Evolutionary conservation across 2,797 vertebrate species (phyloP), one percentile per base, ranked within the genome.

Genomic region (Onychomys arenicola): DNA sequence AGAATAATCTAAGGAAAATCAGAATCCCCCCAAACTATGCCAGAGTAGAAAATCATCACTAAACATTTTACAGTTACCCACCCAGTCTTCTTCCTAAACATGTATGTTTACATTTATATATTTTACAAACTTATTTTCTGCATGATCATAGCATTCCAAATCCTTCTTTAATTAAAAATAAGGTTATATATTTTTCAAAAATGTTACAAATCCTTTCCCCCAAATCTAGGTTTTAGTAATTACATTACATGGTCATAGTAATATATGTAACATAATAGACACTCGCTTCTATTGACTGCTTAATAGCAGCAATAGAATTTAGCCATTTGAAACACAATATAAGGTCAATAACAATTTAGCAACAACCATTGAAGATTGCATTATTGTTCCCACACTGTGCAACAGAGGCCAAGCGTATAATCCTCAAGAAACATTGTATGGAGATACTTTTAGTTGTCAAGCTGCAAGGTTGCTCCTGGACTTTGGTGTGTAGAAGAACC

Each of bases 1-100:
- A 91, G 34, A 89, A 94, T 57, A 91, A 83, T 55, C 37, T 43
- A 52, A 96, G 80, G 52, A 89, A 96, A 93, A 90, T 84, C n/a
- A 96, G 32, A 81, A 65, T 84, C 43, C 78, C 0, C 29, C 11
- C 19, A 80, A 67, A 93, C 87, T 95, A 83, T 27, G 75, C 6
- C 25, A 93, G 40, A 93, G 55, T 27, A 86, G 37, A 85, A 95
- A 91, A 85, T 80, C n/a, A 67, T 3, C 34, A 90, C 82, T 73
- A 67, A 89, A 82, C 14, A 61, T 40, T 73, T 95, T 69, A 11
- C 49, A 76, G 12, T 27, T 69, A 52, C 14, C 12, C 89, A n/a
- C 11, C 7, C 67, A n/a, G 55, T 86, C 29, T 83, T 96, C 21
- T 76, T 95, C 46, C 63, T 83, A 37, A 59, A 14, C 57, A 52